These are phyloP conservation scores for Drosophila willistoni DNA, from an alignment of 1,140 invertebrate species.

Conservation along the genomic window DNA sequence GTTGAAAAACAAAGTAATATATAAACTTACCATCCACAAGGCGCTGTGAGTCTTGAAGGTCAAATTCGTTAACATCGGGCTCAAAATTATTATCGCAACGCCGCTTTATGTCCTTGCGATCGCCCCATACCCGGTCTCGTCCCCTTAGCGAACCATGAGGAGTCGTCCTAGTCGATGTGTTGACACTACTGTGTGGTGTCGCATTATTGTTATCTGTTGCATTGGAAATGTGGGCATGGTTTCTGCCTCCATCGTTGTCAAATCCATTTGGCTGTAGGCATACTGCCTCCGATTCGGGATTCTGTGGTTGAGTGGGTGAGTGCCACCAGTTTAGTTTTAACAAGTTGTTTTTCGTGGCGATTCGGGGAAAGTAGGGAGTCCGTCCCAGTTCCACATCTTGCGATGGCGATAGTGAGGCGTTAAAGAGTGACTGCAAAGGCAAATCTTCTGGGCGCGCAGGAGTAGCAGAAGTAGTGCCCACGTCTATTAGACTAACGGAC, in stretches of 20 bases:
- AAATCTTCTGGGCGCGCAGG: constrained; percentile 33
- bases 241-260: neutral
- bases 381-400: neutral
- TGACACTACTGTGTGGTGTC: constrained; percentile 24
- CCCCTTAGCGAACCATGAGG: neutral
- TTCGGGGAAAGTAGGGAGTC: constrained; percentile 39
- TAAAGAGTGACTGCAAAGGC: constrained; percentile 40
- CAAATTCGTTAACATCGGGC: constrained; percentile 21
- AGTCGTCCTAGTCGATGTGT: constrained; percentile 36
- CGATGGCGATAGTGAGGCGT: neutral
- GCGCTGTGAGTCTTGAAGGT: constrained; percentile 60
- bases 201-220: constrained; percentile 57
- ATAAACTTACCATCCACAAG: constrained; percentile 60
- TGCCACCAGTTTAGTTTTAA: constrained; percentile 76
- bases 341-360: constrained; percentile 65
- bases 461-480: neutral
- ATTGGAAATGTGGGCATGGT: neutral
- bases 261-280: neutral
- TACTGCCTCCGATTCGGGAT: constrained; percentile 16
- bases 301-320: constrained; percentile 39
- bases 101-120: neutral
- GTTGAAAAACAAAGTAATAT: neutral
- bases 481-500: constrained; percentile 6
- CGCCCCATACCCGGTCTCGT: neutral
- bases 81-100: constrained; percentile 9